phyloP scores from a whole-genome alignment of 1,140 invertebrate genomes.

The Zophobas atratus region DNA sequence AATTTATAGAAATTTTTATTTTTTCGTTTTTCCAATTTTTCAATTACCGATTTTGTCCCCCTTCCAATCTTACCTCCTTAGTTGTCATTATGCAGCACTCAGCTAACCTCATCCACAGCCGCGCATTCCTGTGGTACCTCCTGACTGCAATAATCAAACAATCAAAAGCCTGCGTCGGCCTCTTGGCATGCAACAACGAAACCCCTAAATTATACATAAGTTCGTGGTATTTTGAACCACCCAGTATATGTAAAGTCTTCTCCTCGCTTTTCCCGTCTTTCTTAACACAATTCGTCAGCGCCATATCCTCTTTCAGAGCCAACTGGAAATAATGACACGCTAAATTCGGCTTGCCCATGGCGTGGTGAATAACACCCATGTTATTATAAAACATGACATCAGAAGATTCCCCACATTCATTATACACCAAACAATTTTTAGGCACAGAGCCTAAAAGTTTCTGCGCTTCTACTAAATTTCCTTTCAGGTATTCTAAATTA shows the following conservation, averaged over 20 bases:
- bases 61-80: conserved; percentile 73
- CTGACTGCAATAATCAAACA: conserved; percentile 91
- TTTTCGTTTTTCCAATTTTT: too few relatives aligned
- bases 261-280: conserved; percentile 60
- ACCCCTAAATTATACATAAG: conserved; percentile 95
- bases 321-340: conserved; percentile 89
- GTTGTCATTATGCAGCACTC: conserved; percentile 90
- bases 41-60: not conserved
- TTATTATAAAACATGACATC: conserved; percentile 90
- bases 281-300: conserved; percentile 60
- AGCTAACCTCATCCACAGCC: conserved; percentile 92
- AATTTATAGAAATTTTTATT: too few relatives aligned
- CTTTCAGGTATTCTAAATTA: conserved; percentile 80
- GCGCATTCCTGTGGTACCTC: conserved; percentile 88
- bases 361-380: conserved; percentile 89
- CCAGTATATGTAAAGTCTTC: conserved; percentile 73
- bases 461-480: conserved; percentile 79
- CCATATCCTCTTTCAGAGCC: conserved; percentile 85
- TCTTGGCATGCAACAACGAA: conserved; percentile 85
- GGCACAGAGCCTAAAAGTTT: conserved; percentile 77
- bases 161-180: conserved; percentile 89
- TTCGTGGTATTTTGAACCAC: conserved; percentile 79
- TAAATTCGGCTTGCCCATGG: conserved; percentile 89
- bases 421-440: conserved; percentile 69
- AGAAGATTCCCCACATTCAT: conserved; percentile 75